These are phyloP conservation scores for Pelochelys cantorii DNA, from an alignment of 2,797 vertebrate genomes.

Conservation along the genomic window DNA sequence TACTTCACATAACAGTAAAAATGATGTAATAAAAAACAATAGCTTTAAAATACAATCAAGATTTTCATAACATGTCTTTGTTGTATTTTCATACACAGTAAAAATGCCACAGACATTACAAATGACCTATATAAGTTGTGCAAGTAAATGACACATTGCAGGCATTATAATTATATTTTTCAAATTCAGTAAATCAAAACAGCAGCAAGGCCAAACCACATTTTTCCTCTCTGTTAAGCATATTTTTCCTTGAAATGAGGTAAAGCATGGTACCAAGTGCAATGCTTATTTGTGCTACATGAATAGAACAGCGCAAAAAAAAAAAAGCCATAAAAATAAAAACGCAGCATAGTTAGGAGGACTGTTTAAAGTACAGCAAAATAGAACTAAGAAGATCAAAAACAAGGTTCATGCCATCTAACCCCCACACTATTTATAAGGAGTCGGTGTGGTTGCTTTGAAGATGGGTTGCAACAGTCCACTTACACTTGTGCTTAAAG, in stretches of 20 bases:
- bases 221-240: conserved; percentile 82
- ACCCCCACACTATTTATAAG: conserved; percentile 61
- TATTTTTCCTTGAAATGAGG: conserved; percentile 91
- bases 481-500: conserved; percentile 35
- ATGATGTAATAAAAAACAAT: conserved; percentile 72
- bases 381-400: conserved; percentile 59
- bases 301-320: conserved; percentile 82
- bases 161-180: conserved; percentile 83
- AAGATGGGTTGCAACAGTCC: conserved; percentile 73
- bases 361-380: conserved; percentile 75
- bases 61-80: conserved; percentile 72
- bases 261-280: conserved; percentile 96
- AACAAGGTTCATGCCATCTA: conserved; percentile 75
- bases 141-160: conserved; percentile 83
- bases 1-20: conserved; percentile 77
- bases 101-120: conserved; percentile 82
- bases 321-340: conserved; percentile 78
- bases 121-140: conserved; percentile 82
- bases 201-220: conserved; percentile 90
- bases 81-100: conserved; percentile 79
- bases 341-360: conserved; percentile 83
- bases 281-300: conserved; percentile 95
- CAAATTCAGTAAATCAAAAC: conserved; percentile 87
- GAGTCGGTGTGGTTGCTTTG: conserved; percentile 66
- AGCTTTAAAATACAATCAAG: conserved; percentile 78